Percentiles rank a stretch among this genome's conserved stretches.
These are phyloP conservation scores for Acanthurus tractus DNA, from an alignment of 2,797 vertebrate species.

Conservation along the genomic window DNA sequence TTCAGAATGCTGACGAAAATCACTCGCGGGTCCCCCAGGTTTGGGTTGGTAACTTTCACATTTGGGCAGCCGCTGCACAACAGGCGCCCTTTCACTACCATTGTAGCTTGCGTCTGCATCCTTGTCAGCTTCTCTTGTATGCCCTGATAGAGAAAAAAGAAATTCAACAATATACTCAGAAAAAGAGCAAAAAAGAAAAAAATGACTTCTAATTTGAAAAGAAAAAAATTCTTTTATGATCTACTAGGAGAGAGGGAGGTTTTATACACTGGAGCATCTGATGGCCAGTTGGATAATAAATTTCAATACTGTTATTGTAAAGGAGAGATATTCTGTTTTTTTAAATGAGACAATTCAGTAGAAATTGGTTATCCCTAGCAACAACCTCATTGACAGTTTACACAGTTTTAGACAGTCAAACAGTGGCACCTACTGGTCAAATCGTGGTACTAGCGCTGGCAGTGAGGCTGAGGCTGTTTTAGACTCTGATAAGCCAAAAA, in stretches of 20 bases:
- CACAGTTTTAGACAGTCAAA: slow-evolving; percentile 27
- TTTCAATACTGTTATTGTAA: background rate
- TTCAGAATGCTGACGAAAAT: slow-evolving; percentile 71
- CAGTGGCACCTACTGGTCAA: slow-evolving; percentile 64
- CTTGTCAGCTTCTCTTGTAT: slow-evolving; percentile 72
- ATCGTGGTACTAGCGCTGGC: background rate
- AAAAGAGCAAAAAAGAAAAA: slow-evolving; percentile 1
- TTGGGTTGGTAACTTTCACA: slow-evolving; percentile 70
- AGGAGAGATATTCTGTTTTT: background rate
- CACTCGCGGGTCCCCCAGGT: slow-evolving; percentile 57
- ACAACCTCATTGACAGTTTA: background rate
- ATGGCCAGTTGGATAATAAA: slow-evolving; percentile 1
- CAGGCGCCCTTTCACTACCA: slow-evolving; percentile 72
- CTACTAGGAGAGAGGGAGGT: background rate
- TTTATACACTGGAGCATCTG: background rate
- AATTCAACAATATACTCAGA: slow-evolving; percentile 1
- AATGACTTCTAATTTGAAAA: no score
- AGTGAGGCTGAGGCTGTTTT: background rate
- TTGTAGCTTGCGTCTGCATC: slow-evolving; percentile 78
- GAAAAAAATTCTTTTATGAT: background rate
- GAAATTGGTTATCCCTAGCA: background rate
- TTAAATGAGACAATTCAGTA: background rate
- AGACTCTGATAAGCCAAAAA: background rate
- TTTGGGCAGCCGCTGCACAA: slow-evolving; percentile 66
- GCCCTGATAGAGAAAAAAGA: slow-evolving; percentile 63